phyloP scores from a whole-genome alignment of 2,888 invertebrate species.

The Morpho helenor region DNA sequence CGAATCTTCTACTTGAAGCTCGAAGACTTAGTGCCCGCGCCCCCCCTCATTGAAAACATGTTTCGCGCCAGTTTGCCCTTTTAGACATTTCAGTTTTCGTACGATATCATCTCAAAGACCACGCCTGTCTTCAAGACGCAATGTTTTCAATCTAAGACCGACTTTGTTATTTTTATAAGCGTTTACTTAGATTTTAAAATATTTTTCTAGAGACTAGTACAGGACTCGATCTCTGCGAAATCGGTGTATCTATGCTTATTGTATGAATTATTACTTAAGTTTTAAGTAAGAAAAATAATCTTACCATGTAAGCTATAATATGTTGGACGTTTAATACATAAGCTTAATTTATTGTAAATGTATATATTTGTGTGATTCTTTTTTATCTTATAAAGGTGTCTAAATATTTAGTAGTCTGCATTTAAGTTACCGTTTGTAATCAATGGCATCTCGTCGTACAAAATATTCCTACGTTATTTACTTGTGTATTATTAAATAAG shows the following conservation, averaged over 20 bases:
- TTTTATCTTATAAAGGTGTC: slow-evolving; percentile 66
- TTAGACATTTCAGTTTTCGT: slow-evolving; percentile 65
- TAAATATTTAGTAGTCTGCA: slow-evolving; percentile 69
- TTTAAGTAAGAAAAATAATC: slow-evolving; percentile 45
- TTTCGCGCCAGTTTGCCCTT: slow-evolving; percentile 97
- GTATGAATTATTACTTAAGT: slow-evolving; percentile 28
- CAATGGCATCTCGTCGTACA: slow-evolving; percentile 79
- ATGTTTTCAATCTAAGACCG: slow-evolving; percentile 63
- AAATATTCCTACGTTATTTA: slow-evolving; percentile 78
- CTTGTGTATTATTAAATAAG: slow-evolving; percentile 74
- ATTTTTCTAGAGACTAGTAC: slow-evolving; percentile 71
- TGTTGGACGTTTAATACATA: slow-evolving; percentile 41
- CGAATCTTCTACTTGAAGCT: slow-evolving; percentile 96
- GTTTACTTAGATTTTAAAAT: slow-evolving; percentile 62
- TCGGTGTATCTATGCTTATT: slow-evolving; percentile 54
- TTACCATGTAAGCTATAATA: slow-evolving; percentile 47
- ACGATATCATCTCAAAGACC: slow-evolving; percentile 51
- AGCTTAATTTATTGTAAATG: slow-evolving; percentile 72
- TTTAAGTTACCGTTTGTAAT: slow-evolving; percentile 80
- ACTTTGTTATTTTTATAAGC: slow-evolving; percentile 75
- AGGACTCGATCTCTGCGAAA: slow-evolving; percentile 74
- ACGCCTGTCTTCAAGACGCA: slow-evolving; percentile 65
- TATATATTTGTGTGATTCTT: slow-evolving; percentile 71
- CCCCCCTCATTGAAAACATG: slow-evolving; percentile 96
- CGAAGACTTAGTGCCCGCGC: slow-evolving; percentile 94